phyloP scores from a whole-genome alignment of 2,888 invertebrate species.

The Selenia dentaria region DNA sequence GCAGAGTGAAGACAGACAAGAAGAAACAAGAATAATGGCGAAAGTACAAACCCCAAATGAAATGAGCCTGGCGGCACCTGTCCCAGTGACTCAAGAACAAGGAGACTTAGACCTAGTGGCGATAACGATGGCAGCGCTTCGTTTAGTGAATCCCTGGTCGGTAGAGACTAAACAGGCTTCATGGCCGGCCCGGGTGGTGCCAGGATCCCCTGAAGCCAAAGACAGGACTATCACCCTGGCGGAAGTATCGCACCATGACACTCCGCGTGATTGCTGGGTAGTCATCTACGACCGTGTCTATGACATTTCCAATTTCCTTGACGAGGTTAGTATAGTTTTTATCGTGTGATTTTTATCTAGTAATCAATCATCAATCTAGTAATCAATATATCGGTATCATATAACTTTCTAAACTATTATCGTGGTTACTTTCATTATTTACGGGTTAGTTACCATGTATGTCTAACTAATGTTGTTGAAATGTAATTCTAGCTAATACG shows the following conservation, averaged over 20 bases:
- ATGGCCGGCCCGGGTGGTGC: constrained; percentile 54
- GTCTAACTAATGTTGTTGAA: too few relatives aligned
- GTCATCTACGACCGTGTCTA: constrained; percentile 95
- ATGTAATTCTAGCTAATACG: too few relatives aligned
- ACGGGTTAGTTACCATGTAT: too few relatives aligned
- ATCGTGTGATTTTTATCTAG: neutral
- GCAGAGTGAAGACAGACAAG: constrained; percentile 1
- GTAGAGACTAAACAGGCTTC: constrained; percentile 50
- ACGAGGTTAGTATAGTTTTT: constrained; percentile 78
- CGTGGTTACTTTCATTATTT: too few relatives aligned
- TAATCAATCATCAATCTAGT: too few relatives aligned
- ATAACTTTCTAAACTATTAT: too few relatives aligned
- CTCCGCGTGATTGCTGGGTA: constrained; percentile 91
- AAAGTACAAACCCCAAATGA: constrained; percentile 67
- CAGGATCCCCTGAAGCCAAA: constrained; percentile 63
- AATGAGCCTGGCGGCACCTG: constrained; percentile 58
- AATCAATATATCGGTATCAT: too few relatives aligned
- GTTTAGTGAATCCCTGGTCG: constrained; percentile 73
- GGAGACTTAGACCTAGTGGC: constrained; percentile 69
- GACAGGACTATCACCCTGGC: constrained; percentile 86
- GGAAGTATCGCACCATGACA: constrained; percentile 91
- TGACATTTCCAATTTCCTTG: constrained; percentile 90
- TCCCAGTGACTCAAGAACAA: constrained; percentile 60
- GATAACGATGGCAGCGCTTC: constrained; percentile 77
- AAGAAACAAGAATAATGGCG: constrained; percentile 52